A percentile compares a stretch with the other conserved stretches of the same genome.
phyloP scores from a whole-genome alignment of 2,888 invertebrate species.

The Mycogona germanica region DNA sequence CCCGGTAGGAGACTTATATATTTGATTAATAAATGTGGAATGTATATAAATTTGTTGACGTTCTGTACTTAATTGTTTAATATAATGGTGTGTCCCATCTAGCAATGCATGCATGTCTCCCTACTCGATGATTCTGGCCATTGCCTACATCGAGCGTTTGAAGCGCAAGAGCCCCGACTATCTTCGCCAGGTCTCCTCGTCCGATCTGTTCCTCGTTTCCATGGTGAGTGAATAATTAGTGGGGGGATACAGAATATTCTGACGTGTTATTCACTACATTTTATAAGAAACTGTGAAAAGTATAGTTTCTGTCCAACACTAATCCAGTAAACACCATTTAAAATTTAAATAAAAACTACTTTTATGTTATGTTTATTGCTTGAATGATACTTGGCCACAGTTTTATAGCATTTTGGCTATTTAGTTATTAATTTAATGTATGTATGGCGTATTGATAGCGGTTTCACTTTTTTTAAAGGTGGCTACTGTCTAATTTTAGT shows the following conservation, averaged over 20 bases:
- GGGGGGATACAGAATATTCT: background rate
- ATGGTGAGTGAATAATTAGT: constrained; percentile 49
- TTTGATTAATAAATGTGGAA: background rate
- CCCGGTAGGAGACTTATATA: constrained; percentile 36
- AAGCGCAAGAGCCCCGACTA: constrained; percentile 66
- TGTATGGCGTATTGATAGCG: too few species aligned
- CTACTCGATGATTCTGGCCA: constrained; percentile 80
- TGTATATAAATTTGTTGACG: too few species aligned
- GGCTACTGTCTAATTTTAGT: background rate
- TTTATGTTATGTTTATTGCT: too few species aligned
- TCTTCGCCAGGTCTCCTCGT: constrained; percentile 66
- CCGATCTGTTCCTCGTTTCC: constrained; percentile 87
- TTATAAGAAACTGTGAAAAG: background rate
- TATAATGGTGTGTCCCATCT: constrained; percentile 56
- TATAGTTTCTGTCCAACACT: too few species aligned
- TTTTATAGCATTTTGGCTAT: too few species aligned
- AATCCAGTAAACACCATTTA: too few species aligned
- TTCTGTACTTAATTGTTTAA: constrained; percentile 30
- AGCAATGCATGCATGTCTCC: constrained; percentile 77
- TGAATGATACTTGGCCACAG: too few species aligned
- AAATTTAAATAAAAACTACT: too few species aligned
- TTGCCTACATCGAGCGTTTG: constrained; percentile 85
- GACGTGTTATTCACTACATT: background rate
- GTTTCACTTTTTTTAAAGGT: too few species aligned
- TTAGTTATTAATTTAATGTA: too few species aligned